Evolutionary conservation across 1,140 invertebrate genomes (phyloP).

Genomic region (Cephus cinctus): DNA sequence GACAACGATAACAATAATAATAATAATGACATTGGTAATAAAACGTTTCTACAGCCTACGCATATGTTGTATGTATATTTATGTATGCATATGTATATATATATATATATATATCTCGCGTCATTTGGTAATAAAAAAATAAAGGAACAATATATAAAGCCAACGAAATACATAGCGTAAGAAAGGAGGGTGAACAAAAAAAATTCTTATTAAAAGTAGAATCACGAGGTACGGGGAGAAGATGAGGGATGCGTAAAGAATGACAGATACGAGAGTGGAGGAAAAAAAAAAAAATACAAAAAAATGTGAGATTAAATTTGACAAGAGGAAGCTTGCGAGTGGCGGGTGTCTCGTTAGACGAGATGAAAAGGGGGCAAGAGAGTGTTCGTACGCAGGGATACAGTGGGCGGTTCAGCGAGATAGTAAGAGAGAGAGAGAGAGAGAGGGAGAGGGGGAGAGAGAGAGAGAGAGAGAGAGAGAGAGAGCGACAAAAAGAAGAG

Average conservation of each 20-base stretch:
- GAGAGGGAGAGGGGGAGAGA: too few relatives aligned
- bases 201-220: neutral
- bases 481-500: too few relatives aligned
- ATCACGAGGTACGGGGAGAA: neutral
- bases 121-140: constrained; percentile 39
- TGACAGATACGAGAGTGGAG: neutral
- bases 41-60: constrained; percentile 28
- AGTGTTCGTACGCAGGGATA: too few relatives aligned
- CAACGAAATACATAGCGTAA: constrained; percentile 41
- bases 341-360: too few relatives aligned
- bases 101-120: constrained; percentile 9
- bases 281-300: neutral
- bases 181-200: neutral
- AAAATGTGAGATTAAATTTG: too few relatives aligned
- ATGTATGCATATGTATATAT: constrained; percentile 16
- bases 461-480: too few relatives aligned
- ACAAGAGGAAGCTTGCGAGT: too few relatives aligned
- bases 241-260: neutral
- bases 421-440: too few relatives aligned
- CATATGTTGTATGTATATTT: neutral
- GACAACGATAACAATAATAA: constrained; percentile 22
- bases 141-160: constrained; percentile 54
- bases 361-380: too few relatives aligned
- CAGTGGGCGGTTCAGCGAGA: too few relatives aligned
- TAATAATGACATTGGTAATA: constrained; percentile 25